Evolutionary conservation across 2,888 invertebrate species (phyloP).

Genomic region (Scaptomyza parva): DNA sequence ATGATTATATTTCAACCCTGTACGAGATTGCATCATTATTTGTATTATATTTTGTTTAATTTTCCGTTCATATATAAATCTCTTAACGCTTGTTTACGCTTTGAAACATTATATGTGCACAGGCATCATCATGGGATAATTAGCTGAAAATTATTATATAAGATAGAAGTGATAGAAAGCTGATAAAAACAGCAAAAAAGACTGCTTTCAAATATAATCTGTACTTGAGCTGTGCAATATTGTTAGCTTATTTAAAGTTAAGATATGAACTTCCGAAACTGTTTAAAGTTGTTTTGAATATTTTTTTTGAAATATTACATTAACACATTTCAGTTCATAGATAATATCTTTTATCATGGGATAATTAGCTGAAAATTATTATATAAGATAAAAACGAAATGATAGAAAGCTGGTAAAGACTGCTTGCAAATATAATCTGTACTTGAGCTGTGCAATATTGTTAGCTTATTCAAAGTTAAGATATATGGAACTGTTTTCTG

Average conservation of each 20-base stretch:
- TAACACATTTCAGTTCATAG: no score
- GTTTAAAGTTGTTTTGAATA: no score
- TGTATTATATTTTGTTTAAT: conserved; percentile 13
- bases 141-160: not conserved
- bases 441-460: not conserved
- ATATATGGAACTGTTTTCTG: no score
- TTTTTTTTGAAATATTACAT: no score
- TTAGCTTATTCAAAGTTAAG: no score
- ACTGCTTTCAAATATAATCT: not conserved
- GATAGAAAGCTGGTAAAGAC: not conserved
- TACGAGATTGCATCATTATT: conserved; percentile 24
- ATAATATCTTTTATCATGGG: no score
- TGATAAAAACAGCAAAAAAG: not conserved
- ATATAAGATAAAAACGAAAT: not conserved
- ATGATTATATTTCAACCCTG: not conserved
- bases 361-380: conserved; percentile 14
- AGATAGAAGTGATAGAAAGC: not conserved
- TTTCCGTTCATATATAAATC: conserved; percentile 14
- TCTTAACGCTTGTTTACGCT: conserved; percentile 26
- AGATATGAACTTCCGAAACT: no score
- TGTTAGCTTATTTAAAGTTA: no score
- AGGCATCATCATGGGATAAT: conserved; percentile 18
- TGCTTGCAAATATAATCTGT: not conserved
- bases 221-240: no score
- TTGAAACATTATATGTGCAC: conserved; percentile 32